These are phyloP conservation scores for Macrocentrus cingulum DNA, from an alignment of 1,140 invertebrate species.

Conservation along the genomic window DNA sequence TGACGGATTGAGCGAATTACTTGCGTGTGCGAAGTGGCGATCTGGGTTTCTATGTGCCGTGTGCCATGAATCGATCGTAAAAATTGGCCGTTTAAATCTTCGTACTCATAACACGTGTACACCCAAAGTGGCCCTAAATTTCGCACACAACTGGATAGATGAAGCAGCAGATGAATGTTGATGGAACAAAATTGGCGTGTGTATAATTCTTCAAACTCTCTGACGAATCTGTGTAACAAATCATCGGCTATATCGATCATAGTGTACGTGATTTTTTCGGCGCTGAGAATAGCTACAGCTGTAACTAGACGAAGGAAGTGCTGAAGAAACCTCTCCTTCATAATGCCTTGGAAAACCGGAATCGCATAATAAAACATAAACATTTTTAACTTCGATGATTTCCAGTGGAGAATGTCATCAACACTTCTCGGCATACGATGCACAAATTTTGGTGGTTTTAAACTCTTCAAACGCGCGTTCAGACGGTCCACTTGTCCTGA, in stretches of 20 bases:
- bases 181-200: neutral
- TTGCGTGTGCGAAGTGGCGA: neutral
- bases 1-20: too few species aligned
- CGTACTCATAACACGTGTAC: too few species aligned
- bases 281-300: slow-evolving; percentile 26
- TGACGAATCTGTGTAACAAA: slow-evolving; percentile 9
- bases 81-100: too few species aligned
- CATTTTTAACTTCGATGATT: too few species aligned
- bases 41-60: neutral
- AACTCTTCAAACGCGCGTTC: neutral
- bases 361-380: too few species aligned
- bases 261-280: neutral
- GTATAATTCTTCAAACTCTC: slow-evolving; percentile 15
- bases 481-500: neutral
- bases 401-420: too few species aligned
- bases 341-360: too few species aligned
- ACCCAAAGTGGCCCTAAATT: too few species aligned
- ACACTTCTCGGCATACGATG: slow-evolving; percentile 8
- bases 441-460: slow-evolving; percentile 14
- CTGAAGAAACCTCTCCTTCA: slow-evolving; percentile 7
- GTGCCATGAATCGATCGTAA: neutral
- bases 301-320: slow-evolving; percentile 9
- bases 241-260: neutral
- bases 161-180: neutral
- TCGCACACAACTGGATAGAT: neutral